phyloP scores from a whole-genome alignment of 2,888 invertebrate species.

The Hydroisotoma schaefferi region DNA sequence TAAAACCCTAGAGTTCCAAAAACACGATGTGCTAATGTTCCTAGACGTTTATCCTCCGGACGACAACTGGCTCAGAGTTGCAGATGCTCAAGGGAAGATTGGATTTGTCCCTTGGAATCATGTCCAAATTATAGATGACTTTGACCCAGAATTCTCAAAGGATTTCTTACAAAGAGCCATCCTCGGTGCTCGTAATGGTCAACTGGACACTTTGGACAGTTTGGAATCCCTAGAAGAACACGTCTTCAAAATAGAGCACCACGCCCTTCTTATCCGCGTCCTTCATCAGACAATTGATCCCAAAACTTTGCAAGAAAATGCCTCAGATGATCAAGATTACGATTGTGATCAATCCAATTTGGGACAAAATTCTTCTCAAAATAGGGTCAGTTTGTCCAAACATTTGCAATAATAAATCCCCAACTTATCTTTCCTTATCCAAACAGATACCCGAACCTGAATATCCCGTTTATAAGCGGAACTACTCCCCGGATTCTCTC shows the following conservation, averaged over 20 bases:
- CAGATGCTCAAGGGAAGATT: constrained; percentile 20
- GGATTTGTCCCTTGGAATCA: constrained; percentile 30
- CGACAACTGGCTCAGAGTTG: constrained; percentile 29
- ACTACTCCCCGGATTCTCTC: no score
- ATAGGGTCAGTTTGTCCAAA: no score
- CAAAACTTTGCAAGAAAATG: background rate
- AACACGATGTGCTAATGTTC: constrained; percentile 27
- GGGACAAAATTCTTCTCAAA: no score
- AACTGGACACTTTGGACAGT: constrained; percentile 4
- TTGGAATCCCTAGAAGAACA: constrained; percentile 22
- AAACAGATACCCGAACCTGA: no score
- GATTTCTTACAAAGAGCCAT: constrained; percentile 22
- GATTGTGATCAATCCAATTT: no score
- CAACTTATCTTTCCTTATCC: no score
- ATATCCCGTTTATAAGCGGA: no score
- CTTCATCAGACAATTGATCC: background rate
- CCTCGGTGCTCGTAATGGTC: constrained; percentile 15
- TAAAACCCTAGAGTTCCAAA: constrained; percentile 19
- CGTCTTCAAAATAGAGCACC: background rate
- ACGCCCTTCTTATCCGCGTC: background rate
- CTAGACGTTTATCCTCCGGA: constrained; percentile 23
- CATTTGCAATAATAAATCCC: no score
- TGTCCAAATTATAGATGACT: constrained; percentile 18
- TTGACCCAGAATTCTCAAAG: constrained; percentile 6
- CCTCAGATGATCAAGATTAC: background rate